These are phyloP conservation scores for Argopecten irradians DNA, from an alignment of 1,140 invertebrate genomes.

Conservation along the genomic window DNA sequence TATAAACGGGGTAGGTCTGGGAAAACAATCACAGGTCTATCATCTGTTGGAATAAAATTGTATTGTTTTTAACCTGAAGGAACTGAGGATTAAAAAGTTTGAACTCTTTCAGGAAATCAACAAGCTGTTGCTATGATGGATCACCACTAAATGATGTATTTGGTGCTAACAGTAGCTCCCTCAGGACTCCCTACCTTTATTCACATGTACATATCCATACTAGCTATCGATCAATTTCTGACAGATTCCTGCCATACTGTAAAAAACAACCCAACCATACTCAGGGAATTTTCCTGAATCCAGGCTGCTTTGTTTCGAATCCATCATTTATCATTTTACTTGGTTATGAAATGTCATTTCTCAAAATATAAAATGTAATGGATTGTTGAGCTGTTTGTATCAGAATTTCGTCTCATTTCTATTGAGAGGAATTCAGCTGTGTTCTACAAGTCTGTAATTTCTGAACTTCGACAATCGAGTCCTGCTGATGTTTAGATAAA, in stretches of 20 bases:
- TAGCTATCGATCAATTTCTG: neutral
- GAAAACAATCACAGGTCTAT: neutral
- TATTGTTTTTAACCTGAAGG: neutral
- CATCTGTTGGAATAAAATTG: neutral
- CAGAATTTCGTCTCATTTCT: neutral
- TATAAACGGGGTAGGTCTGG: neutral
- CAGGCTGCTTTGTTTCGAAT: neutral
- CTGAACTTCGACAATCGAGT: no score
- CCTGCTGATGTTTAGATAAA: no score
- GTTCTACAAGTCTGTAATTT: no score
- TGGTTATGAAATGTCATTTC: slow-evolving; percentile 2
- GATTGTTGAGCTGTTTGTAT: neutral
- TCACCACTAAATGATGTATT: neutral
- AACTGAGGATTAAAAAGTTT: neutral
- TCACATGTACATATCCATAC: neutral
- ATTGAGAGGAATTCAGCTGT: neutral
- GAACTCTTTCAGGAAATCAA: neutral
- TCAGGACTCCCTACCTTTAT: neutral
- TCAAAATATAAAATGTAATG: neutral
- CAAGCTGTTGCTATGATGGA: neutral
- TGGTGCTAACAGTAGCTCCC: neutral
- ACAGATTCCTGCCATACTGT: neutral
- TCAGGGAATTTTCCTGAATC: neutral
- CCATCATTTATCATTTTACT: neutral
- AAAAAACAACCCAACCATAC: neutral